Base-by-base conservation (phyloP, 2,888 invertebrate genomes). In the Zele albiditarsus region DNA sequence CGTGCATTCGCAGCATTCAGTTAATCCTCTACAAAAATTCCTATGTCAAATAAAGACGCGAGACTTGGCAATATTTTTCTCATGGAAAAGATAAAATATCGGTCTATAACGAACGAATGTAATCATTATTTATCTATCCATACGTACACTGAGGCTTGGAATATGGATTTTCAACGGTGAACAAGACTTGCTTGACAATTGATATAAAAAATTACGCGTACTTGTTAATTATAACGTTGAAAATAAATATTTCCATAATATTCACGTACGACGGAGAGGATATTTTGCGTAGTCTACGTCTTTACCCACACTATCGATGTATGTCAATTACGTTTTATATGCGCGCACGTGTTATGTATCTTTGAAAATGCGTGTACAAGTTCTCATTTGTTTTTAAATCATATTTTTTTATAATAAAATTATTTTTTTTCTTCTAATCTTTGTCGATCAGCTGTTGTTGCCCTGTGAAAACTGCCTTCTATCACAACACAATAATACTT, bases 401-500 rank as follows among this genome's bases (percentile, higher is more conserved):
- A 38, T 90, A 82, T 91, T 91, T 91, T 89, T 91, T 91, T 91
- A 91, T 87, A 86, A 85, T 92, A 92, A 91, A 88, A 89, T 90
- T 88, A 90, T 65, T 33, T 74, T 66, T 65, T 69, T 70, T 90
- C 90, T 86, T 90, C 89, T 91, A 90, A 90, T 91, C 90, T 91
- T 91, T 91, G 91, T 91, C 91, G 91, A 91, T 90, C 90, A 90
- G 91, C 90, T 90, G 92, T 92, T 92, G 92, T 92, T 92, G 92
- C 92, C 92, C 89, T 91, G 92, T 92, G 92, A 92, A 92, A 92
- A 92, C 91, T 92, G 92, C 92, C 92, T 92, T 92, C 91, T 92
- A 92, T 92, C 90, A 92, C 89, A 88, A 89, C 88, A 89, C 87
- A 89, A 86, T 88, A 89, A 89, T 89, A 89, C 89, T 89, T 88